A percentile compares a stretch with the other conserved stretches of the same genome.
These are phyloP conservation scores for Brachyalestes nurse DNA, from an alignment of 2,797 vertebrate species.

Conservation along the genomic window DNA sequence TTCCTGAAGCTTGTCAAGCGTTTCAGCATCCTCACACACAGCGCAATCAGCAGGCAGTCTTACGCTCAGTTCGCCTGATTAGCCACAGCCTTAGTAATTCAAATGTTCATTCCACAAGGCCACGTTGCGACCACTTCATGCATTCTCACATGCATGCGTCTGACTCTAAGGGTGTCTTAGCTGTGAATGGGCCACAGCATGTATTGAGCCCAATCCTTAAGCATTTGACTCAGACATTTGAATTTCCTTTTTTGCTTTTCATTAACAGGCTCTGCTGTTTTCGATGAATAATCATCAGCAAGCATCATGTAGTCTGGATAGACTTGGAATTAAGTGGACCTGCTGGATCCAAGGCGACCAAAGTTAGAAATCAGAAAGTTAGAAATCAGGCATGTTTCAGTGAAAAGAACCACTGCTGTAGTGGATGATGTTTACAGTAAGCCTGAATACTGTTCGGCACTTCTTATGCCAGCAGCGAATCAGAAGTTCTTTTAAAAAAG, in stretches of 20 bases:
- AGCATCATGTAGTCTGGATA: background rate
- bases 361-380: background rate
- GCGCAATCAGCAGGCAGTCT: background rate
- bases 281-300: too few relatives aligned
- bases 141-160: background rate
- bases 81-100: background rate
- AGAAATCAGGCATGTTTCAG: background rate
- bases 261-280: conserved; percentile 20
- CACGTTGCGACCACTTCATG: background rate
- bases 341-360: conserved; percentile 7
- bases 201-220: background rate
- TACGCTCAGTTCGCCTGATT: background rate
- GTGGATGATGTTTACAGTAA: background rate
- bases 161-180: background rate
- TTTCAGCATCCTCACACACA: background rate
- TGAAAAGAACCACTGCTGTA: background rate
- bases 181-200: background rate
- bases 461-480: too few relatives aligned
- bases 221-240: background rate
- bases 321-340: background rate
- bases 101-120: background rate
- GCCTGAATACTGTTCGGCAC: too few relatives aligned
- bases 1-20: background rate
- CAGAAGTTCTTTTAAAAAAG: too few relatives aligned
- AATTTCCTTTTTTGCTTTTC: conserved; percentile 24